Evolutionary conservation across 2,797 vertebrate species (phyloP).

Genomic region (Simalia tracyae): DNA sequence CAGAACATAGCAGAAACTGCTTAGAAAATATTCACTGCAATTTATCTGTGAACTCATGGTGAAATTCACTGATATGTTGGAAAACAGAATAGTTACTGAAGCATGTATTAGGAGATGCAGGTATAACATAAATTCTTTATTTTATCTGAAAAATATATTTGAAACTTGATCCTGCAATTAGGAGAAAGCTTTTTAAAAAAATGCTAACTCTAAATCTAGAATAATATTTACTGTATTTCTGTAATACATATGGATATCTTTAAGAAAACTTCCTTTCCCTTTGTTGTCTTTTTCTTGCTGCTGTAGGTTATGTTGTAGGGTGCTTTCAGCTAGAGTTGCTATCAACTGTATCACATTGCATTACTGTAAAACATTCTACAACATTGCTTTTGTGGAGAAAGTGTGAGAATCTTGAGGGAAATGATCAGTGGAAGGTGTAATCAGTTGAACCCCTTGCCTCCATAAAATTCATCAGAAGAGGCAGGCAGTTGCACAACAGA

Average conservation of each 20-base stretch:
- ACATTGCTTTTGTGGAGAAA: not conserved
- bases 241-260: not conserved
- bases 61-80: constrained; percentile 23
- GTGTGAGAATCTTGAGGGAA: not conserved
- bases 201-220: not conserved
- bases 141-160: constrained; percentile 21
- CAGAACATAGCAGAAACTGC: constrained; percentile 26
- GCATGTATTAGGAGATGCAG: not conserved
- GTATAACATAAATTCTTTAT: not conserved
- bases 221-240: not conserved
- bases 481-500: not conserved
- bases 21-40: constrained; percentile 29
- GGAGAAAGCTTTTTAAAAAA: not conserved
- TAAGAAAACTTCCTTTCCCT: not conserved
- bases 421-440: not conserved
- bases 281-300: not conserved
- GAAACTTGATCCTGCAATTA: not conserved
- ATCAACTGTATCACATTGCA: not conserved
- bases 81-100: constrained; percentile 7
- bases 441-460: not conserved
- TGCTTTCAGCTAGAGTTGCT: not conserved
- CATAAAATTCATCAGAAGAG: not conserved
- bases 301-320: not conserved
- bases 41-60: not conserved
- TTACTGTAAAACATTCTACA: not conserved